phyloP scores from a whole-genome alignment of 2,888 invertebrate genomes.

The Chymomyza amoena region DNA sequence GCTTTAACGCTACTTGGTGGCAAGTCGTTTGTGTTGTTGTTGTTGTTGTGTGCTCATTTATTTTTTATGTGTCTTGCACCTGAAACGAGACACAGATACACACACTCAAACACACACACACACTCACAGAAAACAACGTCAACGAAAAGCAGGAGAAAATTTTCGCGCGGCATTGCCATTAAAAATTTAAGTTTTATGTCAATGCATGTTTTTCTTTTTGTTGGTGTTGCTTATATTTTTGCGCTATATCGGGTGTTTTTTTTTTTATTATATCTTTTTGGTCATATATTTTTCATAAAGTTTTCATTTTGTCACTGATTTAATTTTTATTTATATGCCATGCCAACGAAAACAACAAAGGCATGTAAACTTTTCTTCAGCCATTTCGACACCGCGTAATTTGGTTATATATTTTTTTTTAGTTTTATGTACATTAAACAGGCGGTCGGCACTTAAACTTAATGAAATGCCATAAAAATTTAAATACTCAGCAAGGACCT shows the following conservation, averaged over 20 bases:
- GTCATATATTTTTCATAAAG: conserved; percentile 30
- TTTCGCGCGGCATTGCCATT: conserved; percentile 34
- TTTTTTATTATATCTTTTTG: conserved; percentile 1
- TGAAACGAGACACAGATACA: conserved; percentile 32
- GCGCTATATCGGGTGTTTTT: conserved; percentile 10
- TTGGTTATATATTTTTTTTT: conserved; percentile 1
- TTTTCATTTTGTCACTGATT: conserved; percentile 42
- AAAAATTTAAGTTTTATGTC: conserved; percentile 63
- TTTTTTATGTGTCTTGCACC: conserved; percentile 61
- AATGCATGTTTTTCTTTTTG: conserved; percentile 46
- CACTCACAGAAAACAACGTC: not conserved
- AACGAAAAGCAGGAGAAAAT: not conserved
- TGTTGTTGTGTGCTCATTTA: conserved; percentile 50
- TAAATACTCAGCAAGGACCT: not conserved
- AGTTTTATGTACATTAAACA: conserved; percentile 2
- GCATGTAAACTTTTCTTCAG: not conserved
- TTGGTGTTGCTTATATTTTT: conserved; percentile 1
- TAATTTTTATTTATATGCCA: conserved; percentile 36
- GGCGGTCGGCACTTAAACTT: conserved; percentile 12
- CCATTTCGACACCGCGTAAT: not conserved
- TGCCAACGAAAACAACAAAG: conserved; percentile 1
- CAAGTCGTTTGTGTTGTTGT: conserved; percentile 23
- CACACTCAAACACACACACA: conserved; percentile 17
- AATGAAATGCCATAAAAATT: conserved; percentile 23
- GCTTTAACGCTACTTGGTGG: conserved; percentile 36